A percentile compares a stretch with the other conserved stretches of the same genome.
Conservation (phyloP, 1,140 invertebrate genomes). For the Colletes gigas region DNA sequence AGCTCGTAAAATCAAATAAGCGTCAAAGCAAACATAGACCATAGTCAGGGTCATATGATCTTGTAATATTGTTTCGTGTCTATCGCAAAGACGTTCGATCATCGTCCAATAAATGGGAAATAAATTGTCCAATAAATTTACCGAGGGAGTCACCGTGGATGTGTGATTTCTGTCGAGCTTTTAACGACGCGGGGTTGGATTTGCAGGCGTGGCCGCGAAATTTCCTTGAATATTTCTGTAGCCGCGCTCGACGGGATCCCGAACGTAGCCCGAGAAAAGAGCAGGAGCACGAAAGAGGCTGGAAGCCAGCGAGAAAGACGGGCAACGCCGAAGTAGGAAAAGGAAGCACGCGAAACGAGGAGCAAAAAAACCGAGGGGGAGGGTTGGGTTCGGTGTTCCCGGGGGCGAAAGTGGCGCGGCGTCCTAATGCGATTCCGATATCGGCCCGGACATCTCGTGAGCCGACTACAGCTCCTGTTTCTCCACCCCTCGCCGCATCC, state of each 20-base stretch:
- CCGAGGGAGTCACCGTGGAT: too few species aligned
- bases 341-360: neutral
- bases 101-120: too few species aligned
- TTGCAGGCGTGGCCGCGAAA: constrained; percentile 62
- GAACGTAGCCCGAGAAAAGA: constrained; percentile 42
- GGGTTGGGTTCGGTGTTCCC: constrained; percentile 60
- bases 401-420: constrained; percentile 65
- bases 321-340: neutral
- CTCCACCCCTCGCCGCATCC: constrained; percentile 45
- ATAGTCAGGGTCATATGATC: too few species aligned
- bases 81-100: too few species aligned
- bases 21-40: too few species aligned
- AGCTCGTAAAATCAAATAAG: too few species aligned
- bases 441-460: constrained; percentile 70
- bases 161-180: too few species aligned
- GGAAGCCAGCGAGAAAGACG: constrained; percentile 13
- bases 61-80: too few species aligned
- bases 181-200: neutral
- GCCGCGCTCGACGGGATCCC: constrained; percentile 24
- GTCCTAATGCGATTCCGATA: constrained; percentile 75
- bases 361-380: constrained; percentile 4
- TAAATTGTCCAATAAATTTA: too few species aligned
- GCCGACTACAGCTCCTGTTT: constrained; percentile 61
- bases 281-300: constrained; percentile 26
- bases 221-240: constrained; percentile 59